Percentiles rank a stretch among this genome's conserved stretches.
phyloP scores from a whole-genome alignment of 2,113 vertebrate genomes.

The Vulpes vulpes region DNA sequence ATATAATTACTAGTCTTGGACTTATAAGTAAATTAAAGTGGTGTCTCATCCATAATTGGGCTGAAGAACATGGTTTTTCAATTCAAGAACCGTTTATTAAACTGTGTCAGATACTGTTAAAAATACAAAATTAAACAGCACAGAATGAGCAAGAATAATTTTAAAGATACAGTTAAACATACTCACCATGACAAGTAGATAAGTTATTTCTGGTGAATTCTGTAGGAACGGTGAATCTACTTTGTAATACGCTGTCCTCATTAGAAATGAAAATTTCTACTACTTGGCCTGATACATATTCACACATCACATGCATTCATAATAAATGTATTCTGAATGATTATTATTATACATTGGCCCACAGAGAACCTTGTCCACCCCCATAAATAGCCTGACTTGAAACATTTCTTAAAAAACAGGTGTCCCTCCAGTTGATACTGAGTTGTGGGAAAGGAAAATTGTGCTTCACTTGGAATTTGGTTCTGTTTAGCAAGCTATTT shows the following conservation, averaged over 20 bases:
- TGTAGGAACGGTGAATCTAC: background rate
- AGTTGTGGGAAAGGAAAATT: background rate
- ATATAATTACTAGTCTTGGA: background rate
- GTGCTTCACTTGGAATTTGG: background rate
- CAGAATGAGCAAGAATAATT: background rate
- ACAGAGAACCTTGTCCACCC: background rate
- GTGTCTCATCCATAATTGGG: background rate
- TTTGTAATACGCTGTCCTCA: background rate
- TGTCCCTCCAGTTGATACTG: background rate
- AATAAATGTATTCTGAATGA: background rate
- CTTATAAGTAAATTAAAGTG: conserved; percentile 50
- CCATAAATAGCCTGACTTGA: background rate
- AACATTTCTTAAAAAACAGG: background rate
- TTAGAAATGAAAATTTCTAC: background rate
- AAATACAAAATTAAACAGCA: conserved; percentile 9
- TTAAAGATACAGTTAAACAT: background rate
- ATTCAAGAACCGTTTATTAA: background rate
- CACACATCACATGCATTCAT: background rate
- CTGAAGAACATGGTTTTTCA: background rate
- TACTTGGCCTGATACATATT: background rate
- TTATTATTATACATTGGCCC: background rate
- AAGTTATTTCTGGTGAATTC: background rate
- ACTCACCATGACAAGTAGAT: background rate
- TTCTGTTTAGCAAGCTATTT: background rate
- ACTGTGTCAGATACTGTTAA: background rate